Base-by-base conservation (phyloP, 2,888 invertebrate species). In the Meta bourneti region DNA sequence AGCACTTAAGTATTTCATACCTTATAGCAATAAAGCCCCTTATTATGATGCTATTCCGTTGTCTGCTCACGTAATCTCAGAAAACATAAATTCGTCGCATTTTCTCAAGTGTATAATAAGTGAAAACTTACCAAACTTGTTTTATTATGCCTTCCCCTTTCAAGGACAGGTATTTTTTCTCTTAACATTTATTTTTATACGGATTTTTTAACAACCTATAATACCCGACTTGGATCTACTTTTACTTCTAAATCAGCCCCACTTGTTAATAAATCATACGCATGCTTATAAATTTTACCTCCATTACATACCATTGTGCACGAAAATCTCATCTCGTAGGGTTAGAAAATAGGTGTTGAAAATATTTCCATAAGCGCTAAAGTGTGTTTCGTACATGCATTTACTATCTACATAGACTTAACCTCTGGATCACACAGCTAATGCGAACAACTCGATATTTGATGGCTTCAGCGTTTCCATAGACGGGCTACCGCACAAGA, bases 51-150 rank as follows among this genome's bases (percentile, higher is more conserved):
- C 82, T 71, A 91, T 91, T 91, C 91, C 20, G 91, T 86, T 91
- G 86, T 91, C 91, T 71, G n/a, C 74, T 86, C 91, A 91, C 91
- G 91, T 91, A 91, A 77, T 87, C 86, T 70, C 49, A 77, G 91
- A 91, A 91, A 91, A 77, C 82, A 91, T 91, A 91, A 91, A 91
- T 91, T 91, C 91, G 91, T 87, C 91, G 82, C 91, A 91, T 87
- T 87, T 86, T 81, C 81, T 75, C 85, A 90, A 77, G 86, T 87
- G 87, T 91, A 91, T 91, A 91, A 82, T 91, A 91, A 91, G 91
- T 87, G 91, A 91, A 91, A 91, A 91, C 91, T 91, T 81, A 91
- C 91, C 77, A 91, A 91, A 91, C 91, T 91, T 91, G 91, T 91
- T 91, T 91, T 91, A 91, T 91, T 91, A 91, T 91, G 87, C 90